Conservation (phyloP, 2,888 invertebrate species). For the Leptogaster cylindrica region DNA sequence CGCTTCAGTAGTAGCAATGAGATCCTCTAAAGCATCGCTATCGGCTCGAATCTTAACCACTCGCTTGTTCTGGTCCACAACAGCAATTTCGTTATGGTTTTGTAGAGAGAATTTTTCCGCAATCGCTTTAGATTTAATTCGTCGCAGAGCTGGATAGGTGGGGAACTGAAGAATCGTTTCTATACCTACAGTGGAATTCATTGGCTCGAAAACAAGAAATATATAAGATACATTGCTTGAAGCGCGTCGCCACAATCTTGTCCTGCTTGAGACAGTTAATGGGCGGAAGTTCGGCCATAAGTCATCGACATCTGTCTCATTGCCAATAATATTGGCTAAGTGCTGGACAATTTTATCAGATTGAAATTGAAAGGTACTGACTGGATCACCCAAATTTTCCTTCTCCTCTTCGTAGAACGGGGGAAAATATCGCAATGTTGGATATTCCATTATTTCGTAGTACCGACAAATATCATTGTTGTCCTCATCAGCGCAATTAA, state of each 20-base stretch:
- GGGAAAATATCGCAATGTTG: conserved; percentile 81
- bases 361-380: too few species aligned
- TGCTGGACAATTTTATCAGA: too few species aligned
- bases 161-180: conserved; percentile 67
- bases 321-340: conserved; percentile 65
- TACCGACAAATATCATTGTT: conserved; percentile 88
- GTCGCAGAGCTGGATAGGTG: conserved; percentile 66
- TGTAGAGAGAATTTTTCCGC: conserved; percentile 49
- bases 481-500: conserved; percentile 85
- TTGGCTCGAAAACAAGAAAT: conserved; percentile 72
- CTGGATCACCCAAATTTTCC: conserved; percentile 69
- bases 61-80: not conserved
- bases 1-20: conserved; percentile 49
- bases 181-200: conserved; percentile 63
- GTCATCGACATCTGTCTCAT: conserved; percentile 64
- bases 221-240: too few species aligned
- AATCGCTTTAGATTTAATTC: conserved; percentile 60
- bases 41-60: conserved; percentile 53
- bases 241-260: too few species aligned
- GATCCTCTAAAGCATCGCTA: conserved; percentile 51
- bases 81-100: not conserved
- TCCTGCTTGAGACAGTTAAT: too few species aligned
- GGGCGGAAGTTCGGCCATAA: conserved; percentile 72
- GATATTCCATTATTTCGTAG: conserved; percentile 89
- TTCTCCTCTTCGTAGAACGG: conserved; percentile 68